A percentile compares a stretch with the other conserved stretches of the same genome.
phyloP scores from a whole-genome alignment of 2,113 vertebrate species.

The Suricata suricatta region DNA sequence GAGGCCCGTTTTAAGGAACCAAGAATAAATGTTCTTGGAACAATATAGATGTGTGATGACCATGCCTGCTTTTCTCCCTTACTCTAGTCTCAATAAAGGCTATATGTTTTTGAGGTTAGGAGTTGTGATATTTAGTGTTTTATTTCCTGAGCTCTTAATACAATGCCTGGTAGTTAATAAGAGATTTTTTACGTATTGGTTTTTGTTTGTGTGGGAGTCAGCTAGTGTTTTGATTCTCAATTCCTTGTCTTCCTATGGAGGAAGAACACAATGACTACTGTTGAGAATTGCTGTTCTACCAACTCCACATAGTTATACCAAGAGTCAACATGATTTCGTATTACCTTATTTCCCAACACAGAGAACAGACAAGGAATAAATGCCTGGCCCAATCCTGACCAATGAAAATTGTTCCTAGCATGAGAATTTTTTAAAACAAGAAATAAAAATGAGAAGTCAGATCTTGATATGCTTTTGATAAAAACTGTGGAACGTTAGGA shows the following conservation, averaged over 20 bases:
- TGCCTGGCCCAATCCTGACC: neutral
- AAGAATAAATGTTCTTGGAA: neutral
- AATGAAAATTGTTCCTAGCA: neutral
- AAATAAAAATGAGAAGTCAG: neutral
- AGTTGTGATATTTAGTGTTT: neutral
- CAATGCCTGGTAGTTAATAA: neutral
- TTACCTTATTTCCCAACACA: neutral
- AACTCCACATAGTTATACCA: no score
- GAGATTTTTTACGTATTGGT: neutral
- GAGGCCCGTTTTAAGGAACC: neutral
- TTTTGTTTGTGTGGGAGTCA: neutral
- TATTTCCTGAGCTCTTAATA: neutral
- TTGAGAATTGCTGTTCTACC: neutral
- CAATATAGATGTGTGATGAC: neutral
- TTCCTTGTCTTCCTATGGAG: neutral
- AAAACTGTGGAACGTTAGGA: neutral
- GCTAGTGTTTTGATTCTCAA: neutral
- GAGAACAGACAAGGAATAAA: neutral
- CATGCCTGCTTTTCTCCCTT: neutral
- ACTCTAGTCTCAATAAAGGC: neutral
- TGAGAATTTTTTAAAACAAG: neutral
- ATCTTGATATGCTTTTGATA: neutral
- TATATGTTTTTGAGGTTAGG: neutral
- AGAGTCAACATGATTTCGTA: rapidly evolving
- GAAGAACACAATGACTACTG: neutral